Base-by-base conservation (phyloP, 2,888 invertebrate genomes). In the Abscondita cerata region DNA sequence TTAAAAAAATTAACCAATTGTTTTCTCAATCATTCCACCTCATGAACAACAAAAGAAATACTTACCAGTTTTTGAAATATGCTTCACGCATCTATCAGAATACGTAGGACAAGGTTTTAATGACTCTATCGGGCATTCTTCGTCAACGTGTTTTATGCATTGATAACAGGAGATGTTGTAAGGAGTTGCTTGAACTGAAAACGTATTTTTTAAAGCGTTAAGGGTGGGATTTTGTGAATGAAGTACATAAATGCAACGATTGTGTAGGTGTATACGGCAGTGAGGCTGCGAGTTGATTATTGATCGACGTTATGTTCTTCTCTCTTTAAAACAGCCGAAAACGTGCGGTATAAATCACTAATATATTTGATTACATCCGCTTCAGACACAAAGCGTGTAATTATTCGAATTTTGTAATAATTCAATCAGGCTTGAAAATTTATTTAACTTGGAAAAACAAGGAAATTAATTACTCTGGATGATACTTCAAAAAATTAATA, bases 1-100 rank as follows among this genome's bases (percentile, higher is more conserved):
- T n/a, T n/a, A n/a, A n/a, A n/a, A n/a, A n/a, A n/a, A n/a, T n/a
- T n/a, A n/a, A n/a, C n/a, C n/a, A n/a, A n/a, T n/a, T n/a, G n/a
- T n/a, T n/a, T n/a, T n/a, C n/a, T n/a, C n/a, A n/a, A n/a, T n/a
- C n/a, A n/a, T n/a, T n/a, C n/a, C n/a, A n/a, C n/a, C n/a, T n/a
- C n/a, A n/a, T n/a, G n/a, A n/a, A n/a, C 18, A 20, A 5, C 2
- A 25, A 25, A 25, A 25, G 2, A 25, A 2, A 25, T 25, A 25
- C 51, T 52, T 75, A 81, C 81, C 76, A 67, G 78, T 78, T 75
- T 81, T 81, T 33, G 75, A 74, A 57, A 80, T 78, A 54, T 81
- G 80, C 4, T 80, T 81, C 18, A 81, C 81, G 62, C 82, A 82
- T 69, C 81, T 72, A 62, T 82, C 82, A 20, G 75, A 76, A 56